phyloP scores from a whole-genome alignment of 2,797 vertebrate genomes.

The Cyclopterus lumpus region DNA sequence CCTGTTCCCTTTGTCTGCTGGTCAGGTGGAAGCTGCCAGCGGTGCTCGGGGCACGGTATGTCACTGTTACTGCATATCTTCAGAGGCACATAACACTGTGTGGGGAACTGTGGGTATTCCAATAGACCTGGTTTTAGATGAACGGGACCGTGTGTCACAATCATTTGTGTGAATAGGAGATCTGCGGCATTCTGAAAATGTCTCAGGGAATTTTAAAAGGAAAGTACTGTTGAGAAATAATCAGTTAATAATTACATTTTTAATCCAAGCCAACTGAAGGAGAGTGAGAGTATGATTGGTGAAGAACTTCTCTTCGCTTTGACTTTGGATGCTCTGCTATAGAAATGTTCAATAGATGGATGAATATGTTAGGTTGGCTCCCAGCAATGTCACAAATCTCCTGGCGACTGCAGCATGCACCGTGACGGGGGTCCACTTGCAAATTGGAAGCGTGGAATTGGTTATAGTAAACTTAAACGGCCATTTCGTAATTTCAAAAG shows the following conservation, averaged over 20 bases:
- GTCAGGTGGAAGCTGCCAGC: constrained; percentile 69
- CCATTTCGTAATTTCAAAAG: background rate
- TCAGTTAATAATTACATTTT: constrained; percentile 12
- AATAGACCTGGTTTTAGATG: constrained; percentile 23
- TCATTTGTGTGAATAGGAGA: constrained; percentile 29
- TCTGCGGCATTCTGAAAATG: constrained; percentile 27
- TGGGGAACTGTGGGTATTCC: constrained; percentile 3
- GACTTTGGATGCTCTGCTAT: background rate
- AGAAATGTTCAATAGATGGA: background rate
- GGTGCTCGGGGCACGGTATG: constrained; percentile 74
- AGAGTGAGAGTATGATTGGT: constrained; percentile 3
- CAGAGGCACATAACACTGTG: constrained; percentile 11
- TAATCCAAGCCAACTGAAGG: background rate
- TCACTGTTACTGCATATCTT: constrained; percentile 47
- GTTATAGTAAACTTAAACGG: background rate
- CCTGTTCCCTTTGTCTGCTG: constrained; percentile 64
- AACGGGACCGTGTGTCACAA: constrained; percentile 23
- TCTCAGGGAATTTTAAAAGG: background rate
- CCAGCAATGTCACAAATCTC: constrained; percentile 14
- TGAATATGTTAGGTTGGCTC: background rate
- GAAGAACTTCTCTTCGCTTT: constrained; percentile 8
- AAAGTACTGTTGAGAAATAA: background rate
- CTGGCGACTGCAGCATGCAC: constrained; percentile 2
- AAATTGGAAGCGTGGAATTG: background rate
- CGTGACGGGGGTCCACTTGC: constrained; percentile 30